Evolutionary conservation across 2,888 invertebrate species (phyloP).

Genomic region (Nycteola revayana): DNA sequence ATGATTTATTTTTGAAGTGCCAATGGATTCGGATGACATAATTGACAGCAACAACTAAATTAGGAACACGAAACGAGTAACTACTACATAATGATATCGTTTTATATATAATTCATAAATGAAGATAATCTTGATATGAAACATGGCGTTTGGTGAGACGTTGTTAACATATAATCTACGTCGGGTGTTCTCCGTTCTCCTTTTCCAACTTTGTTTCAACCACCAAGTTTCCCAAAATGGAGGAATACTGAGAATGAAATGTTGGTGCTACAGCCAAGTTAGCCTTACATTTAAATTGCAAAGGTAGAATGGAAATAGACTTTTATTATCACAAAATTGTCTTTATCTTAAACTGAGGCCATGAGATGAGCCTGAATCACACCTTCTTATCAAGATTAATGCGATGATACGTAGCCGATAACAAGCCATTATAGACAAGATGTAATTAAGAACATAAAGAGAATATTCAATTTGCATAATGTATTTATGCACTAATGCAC

Average conservation of each 20-base stretch:
- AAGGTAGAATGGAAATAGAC: conserved; percentile 15
- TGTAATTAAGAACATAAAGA: conserved; percentile 19
- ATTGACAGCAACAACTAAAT: conserved; percentile 29
- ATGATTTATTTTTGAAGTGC: conserved; percentile 55
- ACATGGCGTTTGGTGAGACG: conserved; percentile 2
- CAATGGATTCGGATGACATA: conserved; percentile 46
- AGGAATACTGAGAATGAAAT: conserved; percentile 1
- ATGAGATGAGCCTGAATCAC: conserved; percentile 59
- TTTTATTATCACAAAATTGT: conserved; percentile 30
- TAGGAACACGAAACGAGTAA: too few relatives aligned
- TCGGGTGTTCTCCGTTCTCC: conserved; percentile 2
- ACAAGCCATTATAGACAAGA: conserved; percentile 16
- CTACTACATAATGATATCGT: too few relatives aligned
- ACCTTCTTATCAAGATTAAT: conserved; percentile 69
- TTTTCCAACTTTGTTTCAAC: conserved; percentile 3
- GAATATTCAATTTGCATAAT: conserved; percentile 16
- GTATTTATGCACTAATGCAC: too few relatives aligned
- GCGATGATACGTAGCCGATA: conserved; percentile 40
- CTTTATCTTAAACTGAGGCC: conserved; percentile 62
- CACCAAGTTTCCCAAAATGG: conserved; percentile 1
- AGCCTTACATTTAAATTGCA: too few relatives aligned
- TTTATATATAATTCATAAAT: conserved; percentile 14
- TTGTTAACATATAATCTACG: conserved; percentile 5
- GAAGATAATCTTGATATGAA: conserved; percentile 4
- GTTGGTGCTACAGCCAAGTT: too few relatives aligned